A percentile compares a stretch with the other conserved stretches of the same genome.
Conservation (phyloP, 2,888 invertebrate genomes). For the Oegoconia quadripuncta region DNA sequence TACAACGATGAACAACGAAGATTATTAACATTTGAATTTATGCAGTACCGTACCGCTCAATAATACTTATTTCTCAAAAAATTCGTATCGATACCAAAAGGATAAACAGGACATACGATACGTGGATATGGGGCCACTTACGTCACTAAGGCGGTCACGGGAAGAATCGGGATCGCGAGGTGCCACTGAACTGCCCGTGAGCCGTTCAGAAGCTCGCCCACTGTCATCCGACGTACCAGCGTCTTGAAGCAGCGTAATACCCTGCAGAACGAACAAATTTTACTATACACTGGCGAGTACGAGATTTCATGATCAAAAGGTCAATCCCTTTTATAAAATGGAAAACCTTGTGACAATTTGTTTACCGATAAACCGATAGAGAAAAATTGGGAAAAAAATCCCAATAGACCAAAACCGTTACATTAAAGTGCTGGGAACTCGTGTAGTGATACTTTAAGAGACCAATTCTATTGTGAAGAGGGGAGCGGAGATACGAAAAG, state of each 20-base stretch:
- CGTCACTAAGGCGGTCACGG: constrained; percentile 91
- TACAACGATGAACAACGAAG: no score
- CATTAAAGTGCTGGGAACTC: constrained; percentile 38
- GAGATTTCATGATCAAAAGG: background rate
- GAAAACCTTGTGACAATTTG: constrained; percentile 6
- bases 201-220: constrained; percentile 89
- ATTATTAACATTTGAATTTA: no score
- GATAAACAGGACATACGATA: background rate
- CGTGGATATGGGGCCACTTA: constrained; percentile 71
- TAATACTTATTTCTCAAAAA: no score
- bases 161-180: constrained; percentile 90
- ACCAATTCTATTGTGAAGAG: constrained; percentile 49
- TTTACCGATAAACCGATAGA: constrained; percentile 11
- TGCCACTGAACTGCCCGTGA: constrained; percentile 86
- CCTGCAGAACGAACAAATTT: constrained; percentile 58
- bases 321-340: background rate
- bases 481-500: constrained; percentile 45
- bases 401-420: constrained; percentile 23
- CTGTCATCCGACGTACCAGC: constrained; percentile 92
- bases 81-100: no score
- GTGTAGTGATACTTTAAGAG: constrained; percentile 51
- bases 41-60: no score
- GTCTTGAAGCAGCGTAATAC: constrained; percentile 86
- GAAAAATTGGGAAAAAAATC: constrained; percentile 16
- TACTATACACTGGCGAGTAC: constrained; percentile 10